phyloP scores from a whole-genome alignment of 2,888 invertebrate species.

The Scaeva pyrastri region DNA sequence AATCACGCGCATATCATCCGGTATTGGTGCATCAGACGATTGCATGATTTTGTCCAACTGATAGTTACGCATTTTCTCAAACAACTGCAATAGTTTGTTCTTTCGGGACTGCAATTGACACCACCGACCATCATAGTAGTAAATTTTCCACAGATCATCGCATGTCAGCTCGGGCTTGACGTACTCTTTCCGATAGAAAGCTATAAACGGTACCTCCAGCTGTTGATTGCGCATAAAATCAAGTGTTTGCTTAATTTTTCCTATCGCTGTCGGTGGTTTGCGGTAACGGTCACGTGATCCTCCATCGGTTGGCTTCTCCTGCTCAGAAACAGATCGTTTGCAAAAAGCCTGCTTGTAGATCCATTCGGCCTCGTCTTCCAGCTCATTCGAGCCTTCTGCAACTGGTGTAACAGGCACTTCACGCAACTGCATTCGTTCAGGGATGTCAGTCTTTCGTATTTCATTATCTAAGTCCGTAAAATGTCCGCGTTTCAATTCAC shows the following conservation, averaged over 20 bases:
- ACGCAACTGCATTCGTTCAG: constrained; percentile 96
- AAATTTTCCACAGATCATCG: constrained; percentile 99
- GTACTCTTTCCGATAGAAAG: constrained; percentile 99
- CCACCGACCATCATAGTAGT: constrained; percentile 97
- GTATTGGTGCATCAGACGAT: constrained; percentile 92
- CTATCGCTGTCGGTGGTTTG: constrained; percentile 89
- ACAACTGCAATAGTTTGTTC: constrained; percentile 90
- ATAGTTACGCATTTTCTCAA: constrained; percentile 96
- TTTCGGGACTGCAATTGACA: constrained; percentile 94
- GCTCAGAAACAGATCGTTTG: constrained; percentile 92
- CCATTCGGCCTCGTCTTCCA: constrained; percentile 98
- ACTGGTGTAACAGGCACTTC: constrained; percentile 93
- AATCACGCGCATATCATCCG: constrained; percentile 92
- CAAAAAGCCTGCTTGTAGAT: constrained; percentile 97
- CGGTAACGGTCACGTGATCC: constrained; percentile 84
- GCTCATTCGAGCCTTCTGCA: constrained; percentile 92
- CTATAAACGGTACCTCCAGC: constrained; percentile 98
- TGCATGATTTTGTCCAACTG: constrained; percentile 93
- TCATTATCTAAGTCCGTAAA: constrained; percentile 97
- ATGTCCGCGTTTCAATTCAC: constrained; percentile 97
- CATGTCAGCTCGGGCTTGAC: constrained; percentile 97
- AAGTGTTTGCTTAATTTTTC: constrained; percentile 96
- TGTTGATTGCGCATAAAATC: constrained; percentile 98
- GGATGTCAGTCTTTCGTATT: constrained; percentile 94
- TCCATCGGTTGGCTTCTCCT: constrained; percentile 84